Base-by-base conservation (phyloP, 1,140 invertebrate species). In the Lerema accius region DNA sequence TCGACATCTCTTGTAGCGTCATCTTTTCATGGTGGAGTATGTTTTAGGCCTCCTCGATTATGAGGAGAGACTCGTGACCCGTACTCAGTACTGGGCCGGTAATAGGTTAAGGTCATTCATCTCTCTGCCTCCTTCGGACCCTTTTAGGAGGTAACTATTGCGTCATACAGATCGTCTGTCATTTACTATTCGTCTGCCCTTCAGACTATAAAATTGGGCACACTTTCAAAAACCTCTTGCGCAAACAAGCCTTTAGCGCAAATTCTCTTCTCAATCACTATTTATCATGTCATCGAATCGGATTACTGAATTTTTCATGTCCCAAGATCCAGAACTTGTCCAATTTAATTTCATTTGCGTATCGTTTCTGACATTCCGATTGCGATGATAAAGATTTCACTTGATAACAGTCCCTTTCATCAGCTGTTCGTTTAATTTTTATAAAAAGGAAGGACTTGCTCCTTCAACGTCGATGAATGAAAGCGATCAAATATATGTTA, bases 221-320 rank as follows among this genome's bases (percentile, higher is more conserved):
- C 46, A 19, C 28, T 1, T 26, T 46, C 17, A 46, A 32, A 15
- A 32, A 32, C 6, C 28, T 32, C 7, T 32, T 32, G 5, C 28
- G 1, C 32, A 43, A 61, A 59, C 48, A 66, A 66, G 61, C 61
- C 53, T 61, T 61, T 61, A 56, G 63, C 15, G 42, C 63, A 63
- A 69, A 67, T 66, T 71, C 55, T 63, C 64, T 63, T 66, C 51
- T 75, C 66, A 69, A 75, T 71, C 66, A 67, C 1, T 49, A 49
- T 49, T 15, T 49, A 49, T 49, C 46, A 49, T 49, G 26, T 13
- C 28, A 49, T 49, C 46, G 46, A 35, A 35, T 49, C 51, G 7
- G 40, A 56, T 42, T 56, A 42, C 37, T 26, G 28, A 49, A 35
- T 49, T 49, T 72, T 65, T 72, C 66, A 71, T 64, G 61, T 62